A percentile compares a stretch with the other conserved stretches of the same genome.
These are phyloP conservation scores for Dolichoris vasculosae DNA, from an alignment of 1,140 invertebrate genomes.

Conservation along the genomic window DNA sequence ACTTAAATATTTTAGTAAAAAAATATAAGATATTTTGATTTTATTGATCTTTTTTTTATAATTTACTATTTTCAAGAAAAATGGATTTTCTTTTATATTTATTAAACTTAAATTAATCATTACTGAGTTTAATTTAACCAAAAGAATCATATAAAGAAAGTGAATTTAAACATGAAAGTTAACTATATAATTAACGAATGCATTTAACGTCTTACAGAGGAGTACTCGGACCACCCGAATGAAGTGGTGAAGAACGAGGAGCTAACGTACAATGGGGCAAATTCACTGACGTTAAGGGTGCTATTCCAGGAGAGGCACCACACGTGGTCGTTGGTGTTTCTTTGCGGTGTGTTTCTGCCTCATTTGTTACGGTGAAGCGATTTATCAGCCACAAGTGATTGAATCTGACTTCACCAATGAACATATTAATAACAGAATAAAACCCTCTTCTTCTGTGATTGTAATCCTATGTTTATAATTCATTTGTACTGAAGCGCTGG, in stretches of 20 bases:
- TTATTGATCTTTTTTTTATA: too few species aligned
- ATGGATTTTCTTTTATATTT: too few species aligned
- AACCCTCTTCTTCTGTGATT: slow-evolving; percentile 74
- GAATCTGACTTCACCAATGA: slow-evolving; percentile 40
- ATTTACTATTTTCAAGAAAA: too few species aligned
- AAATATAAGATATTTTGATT: too few species aligned
- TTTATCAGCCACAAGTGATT: slow-evolving; percentile 40
- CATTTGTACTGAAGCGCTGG: slow-evolving; percentile 64
- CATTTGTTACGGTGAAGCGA: slow-evolving; percentile 73
- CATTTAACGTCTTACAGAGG: slow-evolving; percentile 77
- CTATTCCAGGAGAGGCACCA: slow-evolving; percentile 47
- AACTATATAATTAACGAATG: not conserved
- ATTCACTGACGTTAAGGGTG: slow-evolving; percentile 26
- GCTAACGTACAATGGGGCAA: slow-evolving; percentile 80
- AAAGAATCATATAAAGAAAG: not conserved
- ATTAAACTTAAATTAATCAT: too few species aligned
- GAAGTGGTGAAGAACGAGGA: slow-evolving; percentile 95
- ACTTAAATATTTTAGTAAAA: too few species aligned
- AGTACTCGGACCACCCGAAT: slow-evolving; percentile 90
- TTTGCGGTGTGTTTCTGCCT: slow-evolving; percentile 64
- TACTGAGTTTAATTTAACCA: too few species aligned
- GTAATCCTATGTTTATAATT: slow-evolving; percentile 73
- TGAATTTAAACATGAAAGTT: not conserved
- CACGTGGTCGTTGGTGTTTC: slow-evolving; percentile 58
- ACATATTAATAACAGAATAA: slow-evolving; percentile 59